Evolutionary conservation across 2,888 invertebrate species (phyloP).

Genomic region (Amblyjoppa proteus): DNA sequence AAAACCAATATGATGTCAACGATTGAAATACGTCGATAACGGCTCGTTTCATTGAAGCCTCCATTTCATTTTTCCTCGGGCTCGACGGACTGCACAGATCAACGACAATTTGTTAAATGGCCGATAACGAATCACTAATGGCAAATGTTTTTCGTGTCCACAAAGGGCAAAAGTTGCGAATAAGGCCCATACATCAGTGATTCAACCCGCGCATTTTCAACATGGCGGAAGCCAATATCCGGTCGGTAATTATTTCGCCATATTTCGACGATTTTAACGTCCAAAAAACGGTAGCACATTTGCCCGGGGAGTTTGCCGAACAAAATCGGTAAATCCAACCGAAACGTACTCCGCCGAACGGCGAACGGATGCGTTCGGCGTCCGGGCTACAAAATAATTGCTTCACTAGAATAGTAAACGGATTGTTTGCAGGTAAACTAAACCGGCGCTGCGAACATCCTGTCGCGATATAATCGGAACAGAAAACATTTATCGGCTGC

Average conservation of each 20-base stretch:
- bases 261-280: neutral
- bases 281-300: neutral
- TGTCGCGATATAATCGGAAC: slow-evolving; percentile 49
- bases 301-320: neutral
- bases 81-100: neutral
- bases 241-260: neutral
- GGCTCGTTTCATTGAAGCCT: neutral
- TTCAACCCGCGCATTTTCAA: neutral
- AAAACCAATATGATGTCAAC: slow-evolving; percentile 44
- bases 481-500: slow-evolving; percentile 52
- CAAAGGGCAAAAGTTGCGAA: neutral
- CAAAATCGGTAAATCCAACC: neutral
- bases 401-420: slow-evolving; percentile 29
- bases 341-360: slow-evolving; percentile 9
- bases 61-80: neutral
- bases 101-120: slow-evolving; percentile 13
- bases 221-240: neutral
- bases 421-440: slow-evolving; percentile 15
- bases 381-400: slow-evolving; percentile 42
- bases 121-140: no score
- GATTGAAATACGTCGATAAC: slow-evolving; percentile 36
- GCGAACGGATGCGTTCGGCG: slow-evolving; percentile 1
- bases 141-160: neutral
- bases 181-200: neutral
- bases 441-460: slow-evolving; percentile 25